phyloP scores from a whole-genome alignment of 2,113 vertebrate genomes.

The Megaleporinus macrocephalus region DNA sequence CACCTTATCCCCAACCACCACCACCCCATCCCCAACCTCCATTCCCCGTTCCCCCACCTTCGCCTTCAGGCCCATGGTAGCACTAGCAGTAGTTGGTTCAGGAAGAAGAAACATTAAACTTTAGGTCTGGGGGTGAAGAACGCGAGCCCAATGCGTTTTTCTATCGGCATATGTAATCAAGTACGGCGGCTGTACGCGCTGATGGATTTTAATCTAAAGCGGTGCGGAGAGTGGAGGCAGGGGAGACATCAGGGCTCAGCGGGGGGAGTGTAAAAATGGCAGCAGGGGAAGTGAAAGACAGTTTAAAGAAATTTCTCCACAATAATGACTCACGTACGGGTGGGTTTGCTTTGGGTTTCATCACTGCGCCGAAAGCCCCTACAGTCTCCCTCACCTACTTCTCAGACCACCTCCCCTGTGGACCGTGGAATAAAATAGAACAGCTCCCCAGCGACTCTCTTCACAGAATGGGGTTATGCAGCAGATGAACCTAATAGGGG shows the following conservation, averaged over 20 bases:
- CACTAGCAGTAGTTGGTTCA: neutral
- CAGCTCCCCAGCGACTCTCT: constrained; percentile 67
- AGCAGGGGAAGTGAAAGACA: neutral
- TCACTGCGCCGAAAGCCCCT: constrained; percentile 49
- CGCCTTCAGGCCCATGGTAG: neutral
- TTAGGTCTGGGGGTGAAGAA: neutral
- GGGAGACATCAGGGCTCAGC: neutral
- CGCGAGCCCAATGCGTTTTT: neutral
- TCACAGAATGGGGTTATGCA: constrained; percentile 70
- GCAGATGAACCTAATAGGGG: constrained; percentile 57
- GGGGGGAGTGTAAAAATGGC: neutral
- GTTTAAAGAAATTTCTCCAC: constrained; percentile 31
- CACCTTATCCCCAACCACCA: too few relatives aligned
- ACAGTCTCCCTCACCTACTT: constrained; percentile 67
- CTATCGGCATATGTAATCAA: neutral
- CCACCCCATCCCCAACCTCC: too few relatives aligned
- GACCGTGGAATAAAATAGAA: constrained; percentile 70
- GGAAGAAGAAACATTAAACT: neutral
- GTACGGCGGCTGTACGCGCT: neutral
- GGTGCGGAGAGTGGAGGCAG: neutral
- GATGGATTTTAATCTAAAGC: constrained; percentile 25
- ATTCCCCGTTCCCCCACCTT: too few relatives aligned
- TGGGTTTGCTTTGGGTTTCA: constrained; percentile 38
- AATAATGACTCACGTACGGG: constrained; percentile 14
- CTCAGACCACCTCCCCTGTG: constrained; percentile 69